A percentile compares a stretch with the other conserved stretches of the same genome.
phyloP scores from a whole-genome alignment of 1,140 invertebrate species.

The Gonatopus flavifemur region DNA sequence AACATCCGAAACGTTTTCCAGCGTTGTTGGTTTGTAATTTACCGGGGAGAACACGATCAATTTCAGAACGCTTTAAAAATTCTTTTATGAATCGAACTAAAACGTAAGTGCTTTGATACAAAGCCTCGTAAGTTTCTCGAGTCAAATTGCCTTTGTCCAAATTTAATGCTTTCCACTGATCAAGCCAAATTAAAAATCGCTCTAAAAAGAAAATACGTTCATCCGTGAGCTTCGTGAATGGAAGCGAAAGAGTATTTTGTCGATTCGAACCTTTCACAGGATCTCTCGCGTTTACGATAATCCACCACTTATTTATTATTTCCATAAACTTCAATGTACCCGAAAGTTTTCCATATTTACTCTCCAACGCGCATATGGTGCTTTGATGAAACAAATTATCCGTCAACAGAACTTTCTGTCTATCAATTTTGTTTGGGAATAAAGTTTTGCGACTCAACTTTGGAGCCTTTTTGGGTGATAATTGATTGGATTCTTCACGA shows the following conservation, averaged over 20 bases:
- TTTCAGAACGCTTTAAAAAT: neutral
- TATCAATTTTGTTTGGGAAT: neutral
- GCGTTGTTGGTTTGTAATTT: neutral
- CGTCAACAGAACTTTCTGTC: neutral
- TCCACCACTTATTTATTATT: slow-evolving; percentile 1
- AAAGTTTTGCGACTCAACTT: neutral
- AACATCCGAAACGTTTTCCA: slow-evolving; percentile 1
- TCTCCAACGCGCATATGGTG: neutral
- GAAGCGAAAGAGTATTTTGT: neutral
- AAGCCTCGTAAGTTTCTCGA: slow-evolving; percentile 1
- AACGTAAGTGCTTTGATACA: slow-evolving; percentile 1
- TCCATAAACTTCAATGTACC: slow-evolving; percentile 1
- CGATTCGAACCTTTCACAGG: neutral
- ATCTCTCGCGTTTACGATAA: neutral
- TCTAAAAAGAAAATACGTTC: neutral
- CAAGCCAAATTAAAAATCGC: neutral
- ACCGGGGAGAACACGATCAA: neutral
- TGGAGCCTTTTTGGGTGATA: neutral
- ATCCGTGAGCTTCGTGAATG: neutral
- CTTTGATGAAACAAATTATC: neutral
- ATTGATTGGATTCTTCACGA: no score
- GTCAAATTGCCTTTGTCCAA: neutral
- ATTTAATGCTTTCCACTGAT: neutral
- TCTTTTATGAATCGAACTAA: neutral
- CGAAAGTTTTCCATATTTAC: neutral